phyloP scores from a whole-genome alignment of 2,797 vertebrate species.

The Salmo trutta region DNA sequence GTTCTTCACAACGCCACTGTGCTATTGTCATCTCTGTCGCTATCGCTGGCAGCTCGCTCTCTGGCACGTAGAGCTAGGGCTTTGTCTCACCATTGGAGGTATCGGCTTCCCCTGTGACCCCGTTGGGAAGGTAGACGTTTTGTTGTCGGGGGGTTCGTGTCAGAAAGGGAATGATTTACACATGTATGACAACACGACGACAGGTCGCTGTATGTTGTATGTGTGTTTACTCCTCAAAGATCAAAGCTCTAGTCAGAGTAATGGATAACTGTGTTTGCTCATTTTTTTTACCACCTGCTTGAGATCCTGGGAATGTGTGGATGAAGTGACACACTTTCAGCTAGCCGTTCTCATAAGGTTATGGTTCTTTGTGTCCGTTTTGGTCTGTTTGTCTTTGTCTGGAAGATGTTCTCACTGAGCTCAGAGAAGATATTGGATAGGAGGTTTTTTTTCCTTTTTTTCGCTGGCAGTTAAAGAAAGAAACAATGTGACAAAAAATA shows the following conservation, averaged over 20 bases:
- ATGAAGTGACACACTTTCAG: conserved; percentile 72
- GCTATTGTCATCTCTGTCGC: conserved; percentile 61
- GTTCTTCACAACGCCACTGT: conserved; percentile 57
- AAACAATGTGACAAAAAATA: conserved; percentile 38
- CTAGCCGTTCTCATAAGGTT: conserved; percentile 70
- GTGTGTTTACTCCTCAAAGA: conserved; percentile 39
- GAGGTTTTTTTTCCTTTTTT: conserved; percentile 57
- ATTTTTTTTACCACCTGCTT: conserved; percentile 8
- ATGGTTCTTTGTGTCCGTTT: conserved; percentile 71
- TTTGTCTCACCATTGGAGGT: conserved; percentile 60
- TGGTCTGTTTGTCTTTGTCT: conserved; percentile 64
- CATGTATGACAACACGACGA: conserved; percentile 69
- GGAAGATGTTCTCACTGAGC: conserved; percentile 59
- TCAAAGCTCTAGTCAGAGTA: background rate
- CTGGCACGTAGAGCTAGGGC: conserved; percentile 75
- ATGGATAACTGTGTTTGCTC: background rate
- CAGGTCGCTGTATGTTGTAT: conserved; percentile 51
- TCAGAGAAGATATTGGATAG: conserved; percentile 67
- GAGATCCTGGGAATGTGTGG: conserved; percentile 65
- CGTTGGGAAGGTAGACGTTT: conserved; percentile 43
- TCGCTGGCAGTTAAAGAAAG: conserved; percentile 62
- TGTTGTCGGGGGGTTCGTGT: conserved; percentile 28
- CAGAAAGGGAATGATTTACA: conserved; percentile 72
- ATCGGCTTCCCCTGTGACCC: conserved; percentile 41
- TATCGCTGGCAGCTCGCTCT: conserved; percentile 68